Conservation (phyloP, 1,140 invertebrate species). For the Aphis gossypii region DNA sequence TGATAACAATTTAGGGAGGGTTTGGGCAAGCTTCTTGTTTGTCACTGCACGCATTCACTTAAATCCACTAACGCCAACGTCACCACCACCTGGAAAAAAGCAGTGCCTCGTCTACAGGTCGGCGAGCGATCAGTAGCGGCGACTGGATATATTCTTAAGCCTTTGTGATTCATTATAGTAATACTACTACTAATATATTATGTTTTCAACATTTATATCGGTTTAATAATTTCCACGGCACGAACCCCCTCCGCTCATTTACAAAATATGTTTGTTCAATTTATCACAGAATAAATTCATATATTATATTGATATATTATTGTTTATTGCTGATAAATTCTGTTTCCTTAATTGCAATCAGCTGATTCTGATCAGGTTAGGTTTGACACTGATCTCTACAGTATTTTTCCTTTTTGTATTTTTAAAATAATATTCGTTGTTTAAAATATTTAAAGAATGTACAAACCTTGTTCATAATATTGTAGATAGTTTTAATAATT, state of each 20-base stretch:
- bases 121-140: neutral
- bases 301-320: no score
- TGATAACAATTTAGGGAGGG: neutral
- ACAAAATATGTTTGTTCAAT: neutral
- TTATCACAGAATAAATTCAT: neutral
- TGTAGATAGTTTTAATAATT: no score
- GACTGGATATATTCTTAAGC: conserved; percentile 16
- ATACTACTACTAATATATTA: neutral
- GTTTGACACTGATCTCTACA: no score
- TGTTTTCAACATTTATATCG: neutral
- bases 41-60: neutral
- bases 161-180: neutral
- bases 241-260: neutral
- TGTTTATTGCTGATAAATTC: no score
- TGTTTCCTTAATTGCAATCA: no score
- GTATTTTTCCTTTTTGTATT: no score
- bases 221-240: neutral
- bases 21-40: neutral
- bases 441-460: no score
- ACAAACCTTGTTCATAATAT: no score
- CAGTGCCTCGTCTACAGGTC: neutral
- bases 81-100: neutral
- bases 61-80: neutral
- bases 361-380: no score
- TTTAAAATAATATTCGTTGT: no score